phyloP scores from a whole-genome alignment of 2,888 invertebrate genomes.

The Acutogordius australiensis region DNA sequence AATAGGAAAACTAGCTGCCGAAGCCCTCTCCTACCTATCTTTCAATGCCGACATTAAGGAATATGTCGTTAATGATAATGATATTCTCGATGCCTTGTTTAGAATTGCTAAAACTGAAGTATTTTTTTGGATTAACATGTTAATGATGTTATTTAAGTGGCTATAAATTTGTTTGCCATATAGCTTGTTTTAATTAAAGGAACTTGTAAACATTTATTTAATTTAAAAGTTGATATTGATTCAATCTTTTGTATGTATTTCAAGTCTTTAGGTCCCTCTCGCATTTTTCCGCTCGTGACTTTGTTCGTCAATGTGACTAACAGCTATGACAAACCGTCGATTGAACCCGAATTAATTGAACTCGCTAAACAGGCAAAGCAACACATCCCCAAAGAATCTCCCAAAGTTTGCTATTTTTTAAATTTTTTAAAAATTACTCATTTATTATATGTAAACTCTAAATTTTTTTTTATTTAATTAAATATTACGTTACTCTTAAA shows the following conservation, averaged over 20 bases:
- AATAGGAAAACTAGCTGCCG: conserved; percentile 73
- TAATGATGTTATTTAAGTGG: no score
- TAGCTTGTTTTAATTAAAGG: neutral
- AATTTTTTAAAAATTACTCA: no score
- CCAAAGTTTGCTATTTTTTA: conserved; percentile 19
- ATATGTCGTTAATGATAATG: conserved; percentile 52
- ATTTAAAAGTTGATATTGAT: neutral
- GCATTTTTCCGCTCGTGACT: conserved; percentile 64
- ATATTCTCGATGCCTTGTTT: conserved; percentile 52
- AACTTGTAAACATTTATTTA: neutral
- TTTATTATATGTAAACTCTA: no score
- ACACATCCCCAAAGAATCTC: conserved; percentile 80
- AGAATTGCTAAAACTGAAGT: conserved; percentile 42
- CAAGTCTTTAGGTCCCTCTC: no score
- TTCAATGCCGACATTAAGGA: conserved; percentile 95
- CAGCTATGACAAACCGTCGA: conserved; percentile 81
- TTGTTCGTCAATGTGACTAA: conserved; percentile 84
- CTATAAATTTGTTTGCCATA: neutral
- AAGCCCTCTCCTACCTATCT: conserved; percentile 76
- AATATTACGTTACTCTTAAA: no score
- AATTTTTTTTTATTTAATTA: no score
- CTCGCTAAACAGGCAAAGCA: conserved; percentile 94
- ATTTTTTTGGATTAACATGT: no score
- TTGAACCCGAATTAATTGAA: conserved; percentile 80
- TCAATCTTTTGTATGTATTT: no score